Base-by-base conservation (phyloP, 2,113 vertebrate species). In the Saccopteryx leptura region DNA sequence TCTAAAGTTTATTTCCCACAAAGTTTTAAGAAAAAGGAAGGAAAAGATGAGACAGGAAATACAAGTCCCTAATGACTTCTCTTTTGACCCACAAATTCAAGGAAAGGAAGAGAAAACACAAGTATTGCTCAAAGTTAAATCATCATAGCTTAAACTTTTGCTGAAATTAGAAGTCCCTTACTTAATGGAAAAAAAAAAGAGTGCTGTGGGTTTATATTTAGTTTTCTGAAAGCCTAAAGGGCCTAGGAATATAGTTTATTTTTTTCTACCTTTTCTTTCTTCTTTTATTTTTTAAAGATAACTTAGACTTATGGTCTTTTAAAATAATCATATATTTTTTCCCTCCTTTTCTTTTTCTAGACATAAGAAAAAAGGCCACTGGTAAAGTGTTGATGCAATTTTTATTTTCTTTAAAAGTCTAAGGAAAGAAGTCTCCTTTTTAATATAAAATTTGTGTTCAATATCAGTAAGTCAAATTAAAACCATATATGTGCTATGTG, bases 31-130 rank as follows among this genome's bases (percentile, higher is more conserved):
- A 88, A 87, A 96, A 48, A 92, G 26, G 80, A 95, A 95, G 81
- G 31, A 90, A 96, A 93, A 96, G 87, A 97, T 78, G 82, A 94
- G 48, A 74, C 91, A 91, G 94, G 96, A 97, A 97, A 89, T 92
- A 31, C 1, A 76, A 93, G 85, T 97, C 95, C 96, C 95, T 79
- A 54, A 87, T 93, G 92, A 95, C 46, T 91, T 94, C 83, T 93
- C 86, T 94, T 96, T 76, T 97, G 93, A 97, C 91, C 96, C 66
- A 72, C 78, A 93, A 95, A 95, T 81, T 48, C 50, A 94, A 76
- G 46, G 60, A 56, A 31, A 94, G 31, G 75, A 79, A 93, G 74
- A 93, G 74, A 96, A 96, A 92, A 58, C 31, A 75, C 23, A 80
- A 90, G 23, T 24, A 31, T 18, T 71, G 17, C n/a, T 95, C 63